These are phyloP conservation scores for Cheirogaleus medius DNA, from an alignment of 2,113 vertebrate genomes.

Conservation along the genomic window DNA sequence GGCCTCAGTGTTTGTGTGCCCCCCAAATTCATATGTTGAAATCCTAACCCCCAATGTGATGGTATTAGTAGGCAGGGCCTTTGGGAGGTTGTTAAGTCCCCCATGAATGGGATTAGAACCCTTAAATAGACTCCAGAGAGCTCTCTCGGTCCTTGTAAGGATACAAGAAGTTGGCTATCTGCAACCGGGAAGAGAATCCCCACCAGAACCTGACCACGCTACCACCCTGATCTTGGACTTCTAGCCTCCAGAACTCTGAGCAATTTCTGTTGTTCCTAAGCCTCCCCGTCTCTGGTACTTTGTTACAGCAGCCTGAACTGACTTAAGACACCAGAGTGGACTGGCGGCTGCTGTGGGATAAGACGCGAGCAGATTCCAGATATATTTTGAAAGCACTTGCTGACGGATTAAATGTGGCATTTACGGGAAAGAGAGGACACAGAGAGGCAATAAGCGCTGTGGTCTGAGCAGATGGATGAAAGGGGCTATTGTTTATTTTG, in stretches of 20 bases:
- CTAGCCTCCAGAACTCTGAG: background rate
- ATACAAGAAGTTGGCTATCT: background rate
- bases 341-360: rapidly evolving
- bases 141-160: background rate
- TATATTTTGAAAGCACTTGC: background rate
- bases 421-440: background rate
- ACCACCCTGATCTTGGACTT: background rate
- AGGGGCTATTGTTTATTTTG: background rate
- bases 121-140: background rate
- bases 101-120: background rate
- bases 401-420: background rate
- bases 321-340: background rate
- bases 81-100: background rate
- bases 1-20: background rate
- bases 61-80: background rate
- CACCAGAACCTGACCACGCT: background rate
- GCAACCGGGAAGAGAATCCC: background rate
- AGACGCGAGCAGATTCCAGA: background rate
- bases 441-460: background rate
- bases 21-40: background rate
- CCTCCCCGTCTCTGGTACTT: background rate
- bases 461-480: background rate
- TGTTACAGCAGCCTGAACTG: background rate
- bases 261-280: background rate
- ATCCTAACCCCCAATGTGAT: background rate